phyloP scores from a whole-genome alignment of 2,113 vertebrate species.

The Pandion haliaetus region DNA sequence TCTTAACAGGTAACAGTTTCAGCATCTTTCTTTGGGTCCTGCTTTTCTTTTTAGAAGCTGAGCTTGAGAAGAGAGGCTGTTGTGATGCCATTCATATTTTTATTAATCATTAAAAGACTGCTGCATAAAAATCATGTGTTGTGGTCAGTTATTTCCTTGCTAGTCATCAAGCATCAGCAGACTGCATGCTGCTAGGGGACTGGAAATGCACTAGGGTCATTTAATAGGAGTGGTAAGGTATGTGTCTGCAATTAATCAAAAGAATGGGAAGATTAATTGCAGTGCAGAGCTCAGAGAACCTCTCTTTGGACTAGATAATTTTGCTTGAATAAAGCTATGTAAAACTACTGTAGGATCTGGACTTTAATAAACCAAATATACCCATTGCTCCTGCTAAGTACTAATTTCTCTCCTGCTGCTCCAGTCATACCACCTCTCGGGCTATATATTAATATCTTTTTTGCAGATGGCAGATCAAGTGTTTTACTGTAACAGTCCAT shows the following conservation, averaged over 20 bases:
- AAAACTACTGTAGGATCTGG: not conserved
- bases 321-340: not conserved
- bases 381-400: not conserved
- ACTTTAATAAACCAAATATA: not conserved
- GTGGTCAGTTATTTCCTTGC: not conserved
- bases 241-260: slow-evolving; percentile 42
- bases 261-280: slow-evolving; percentile 28
- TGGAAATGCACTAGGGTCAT: not conserved
- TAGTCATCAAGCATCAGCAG: not conserved
- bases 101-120: not conserved
- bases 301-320: not conserved
- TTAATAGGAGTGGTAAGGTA: not conserved
- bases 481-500: not conserved
- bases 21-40: not conserved
- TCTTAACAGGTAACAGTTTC: not conserved
- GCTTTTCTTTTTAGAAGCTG: not conserved
- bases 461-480: not conserved
- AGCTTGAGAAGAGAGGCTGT: not conserved
- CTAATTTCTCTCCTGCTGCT: not conserved
- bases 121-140: not conserved
- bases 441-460: not conserved
- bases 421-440: not conserved
- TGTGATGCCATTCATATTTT: not conserved
- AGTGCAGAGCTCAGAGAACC: not conserved
- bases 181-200: not conserved